Conservation (phyloP, 2,113 vertebrate genomes). For the Anarrhichthys ocellatus region DNA sequence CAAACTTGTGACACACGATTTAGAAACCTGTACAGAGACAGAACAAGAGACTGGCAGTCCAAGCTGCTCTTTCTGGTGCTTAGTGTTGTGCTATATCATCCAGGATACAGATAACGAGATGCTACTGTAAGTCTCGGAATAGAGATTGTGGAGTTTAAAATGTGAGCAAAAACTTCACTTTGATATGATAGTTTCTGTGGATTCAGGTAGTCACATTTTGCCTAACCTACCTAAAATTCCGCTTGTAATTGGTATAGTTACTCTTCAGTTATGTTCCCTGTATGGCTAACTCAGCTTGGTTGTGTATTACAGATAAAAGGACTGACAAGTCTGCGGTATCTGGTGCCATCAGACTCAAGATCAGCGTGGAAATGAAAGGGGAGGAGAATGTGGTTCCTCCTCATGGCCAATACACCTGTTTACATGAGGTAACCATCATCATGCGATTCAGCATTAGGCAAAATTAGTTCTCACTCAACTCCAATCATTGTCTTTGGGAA, state of each 20-base stretch:
- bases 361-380: constrained; percentile 97
- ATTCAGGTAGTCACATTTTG: not conserved
- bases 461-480: not conserved
- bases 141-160: not conserved
- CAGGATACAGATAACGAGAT: not conserved
- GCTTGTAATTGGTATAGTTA: not conserved
- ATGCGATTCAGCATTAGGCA: not conserved
- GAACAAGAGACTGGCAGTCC: not conserved
- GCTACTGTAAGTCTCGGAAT: not conserved
- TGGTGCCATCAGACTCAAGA: constrained; percentile 95
- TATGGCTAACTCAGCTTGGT: not conserved
- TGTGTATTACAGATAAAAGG: constrained; percentile 88
- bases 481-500: not conserved
- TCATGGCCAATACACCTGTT: constrained; percentile 97
- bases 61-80: not conserved
- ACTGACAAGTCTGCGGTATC: constrained; percentile 98
- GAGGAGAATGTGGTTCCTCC: constrained; percentile 97
- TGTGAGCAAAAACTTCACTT: not conserved
- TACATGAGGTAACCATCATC: constrained; percentile 90
- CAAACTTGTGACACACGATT: not conserved
- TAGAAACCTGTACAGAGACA: not conserved
- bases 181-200: not conserved
- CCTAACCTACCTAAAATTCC: not conserved
- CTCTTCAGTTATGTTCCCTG: not conserved
- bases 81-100: not conserved